Percentiles rank a stretch among this genome's conserved stretches.
Evolutionary conservation across 1,140 invertebrate species (phyloP).

Genomic region (Oncopodura yosiiana): DNA sequence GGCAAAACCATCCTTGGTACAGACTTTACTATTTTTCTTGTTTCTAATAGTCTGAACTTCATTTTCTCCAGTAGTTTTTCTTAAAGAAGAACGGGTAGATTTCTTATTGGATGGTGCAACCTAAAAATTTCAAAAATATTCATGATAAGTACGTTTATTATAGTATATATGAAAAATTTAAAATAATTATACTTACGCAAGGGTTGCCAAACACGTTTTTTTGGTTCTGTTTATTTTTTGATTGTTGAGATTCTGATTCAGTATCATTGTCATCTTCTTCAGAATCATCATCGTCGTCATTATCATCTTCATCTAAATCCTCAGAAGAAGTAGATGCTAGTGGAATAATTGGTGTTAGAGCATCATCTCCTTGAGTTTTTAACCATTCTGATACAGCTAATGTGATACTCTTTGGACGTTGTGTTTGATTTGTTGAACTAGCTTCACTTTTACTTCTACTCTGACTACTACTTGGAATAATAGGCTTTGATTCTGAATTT

Average conservation of each 20-base stretch:
- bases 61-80: slow-evolving; percentile 9
- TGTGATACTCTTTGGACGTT: slow-evolving; percentile 33
- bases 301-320: slow-evolving; percentile 22
- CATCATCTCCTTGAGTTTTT: slow-evolving; percentile 33
- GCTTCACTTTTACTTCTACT: not conserved
- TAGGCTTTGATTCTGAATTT: not conserved
- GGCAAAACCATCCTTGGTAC: slow-evolving; percentile 21
- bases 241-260: not conserved
- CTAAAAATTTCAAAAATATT: not conserved
- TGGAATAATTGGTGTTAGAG: slow-evolving; percentile 24
- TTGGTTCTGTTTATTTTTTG: slow-evolving; percentile 21
- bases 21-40: slow-evolving; percentile 10
- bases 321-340: slow-evolving; percentile 8
- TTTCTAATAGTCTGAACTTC: not conserved
- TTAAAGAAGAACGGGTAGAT: not conserved
- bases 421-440: not conserved
- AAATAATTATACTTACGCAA: slow-evolving; percentile 16
- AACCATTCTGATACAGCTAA: slow-evolving; percentile 35
- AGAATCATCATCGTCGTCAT: slow-evolving; percentile 13
- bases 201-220: slow-evolving; percentile 35
- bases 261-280: not conserved
- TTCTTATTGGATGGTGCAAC: slow-evolving; percentile 31
- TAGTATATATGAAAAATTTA: not conserved
- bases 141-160: not conserved
- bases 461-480: not conserved